These are phyloP conservation scores for Alectura lathami DNA, from an alignment of 2,113 vertebrate genomes.

Conservation along the genomic window DNA sequence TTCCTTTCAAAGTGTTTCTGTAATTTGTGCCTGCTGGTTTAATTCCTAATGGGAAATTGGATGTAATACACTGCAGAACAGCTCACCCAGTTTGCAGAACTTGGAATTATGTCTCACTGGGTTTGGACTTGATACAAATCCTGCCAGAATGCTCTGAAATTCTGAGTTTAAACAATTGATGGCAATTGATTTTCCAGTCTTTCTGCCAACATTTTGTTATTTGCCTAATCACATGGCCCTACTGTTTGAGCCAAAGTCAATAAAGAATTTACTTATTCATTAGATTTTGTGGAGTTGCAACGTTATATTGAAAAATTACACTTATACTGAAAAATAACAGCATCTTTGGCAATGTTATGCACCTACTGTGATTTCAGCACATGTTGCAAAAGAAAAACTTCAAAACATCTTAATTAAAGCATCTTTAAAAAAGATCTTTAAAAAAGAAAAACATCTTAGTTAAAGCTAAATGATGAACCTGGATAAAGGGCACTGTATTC, in stretches of 20 bases:
- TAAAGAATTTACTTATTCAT: conserved; percentile 61
- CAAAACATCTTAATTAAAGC: neutral
- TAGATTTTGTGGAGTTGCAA: conserved; percentile 28
- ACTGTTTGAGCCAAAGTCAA: conserved; percentile 35
- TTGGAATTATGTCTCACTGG: neutral
- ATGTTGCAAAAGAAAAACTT: neutral
- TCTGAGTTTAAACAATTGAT: conserved; percentile 62
- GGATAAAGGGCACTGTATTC: neutral
- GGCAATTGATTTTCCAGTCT: conserved; percentile 62
- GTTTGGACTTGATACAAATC: conserved; percentile 21
- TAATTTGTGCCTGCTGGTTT: neutral
- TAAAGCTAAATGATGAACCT: neutral
- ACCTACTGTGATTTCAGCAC: neutral
- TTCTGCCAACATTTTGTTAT: conserved; percentile 56
- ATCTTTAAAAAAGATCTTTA: too few relatives aligned
- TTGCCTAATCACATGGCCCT: conserved; percentile 16
- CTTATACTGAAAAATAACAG: conserved; percentile 39
- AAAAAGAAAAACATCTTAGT: too few relatives aligned
- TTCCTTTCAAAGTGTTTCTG: neutral
- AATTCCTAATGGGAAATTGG: conserved; percentile 14
- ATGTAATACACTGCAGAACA: neutral
- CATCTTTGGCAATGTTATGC: conserved; percentile 1
- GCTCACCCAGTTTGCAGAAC: conserved; percentile 23
- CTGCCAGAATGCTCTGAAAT: conserved; percentile 38
- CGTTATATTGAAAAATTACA: conserved; percentile 22